Conservation (phyloP, 1,140 invertebrate species). For the Centruroides vittatus region DNA sequence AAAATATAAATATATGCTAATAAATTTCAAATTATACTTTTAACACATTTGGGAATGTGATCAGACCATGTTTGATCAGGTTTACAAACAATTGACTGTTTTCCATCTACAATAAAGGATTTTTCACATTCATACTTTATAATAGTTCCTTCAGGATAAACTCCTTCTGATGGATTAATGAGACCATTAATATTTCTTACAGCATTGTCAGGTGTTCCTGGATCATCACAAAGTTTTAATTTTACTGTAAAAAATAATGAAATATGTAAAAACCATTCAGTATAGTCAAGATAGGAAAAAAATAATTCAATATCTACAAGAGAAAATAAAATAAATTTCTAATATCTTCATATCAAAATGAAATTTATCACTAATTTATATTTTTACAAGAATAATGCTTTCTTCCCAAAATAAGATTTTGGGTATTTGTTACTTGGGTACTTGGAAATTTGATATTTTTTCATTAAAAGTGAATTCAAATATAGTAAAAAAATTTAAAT, state of each 20-base stretch:
- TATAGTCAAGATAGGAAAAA: too few relatives aligned
- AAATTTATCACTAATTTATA: too few relatives aligned
- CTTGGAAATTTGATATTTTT: too few relatives aligned
- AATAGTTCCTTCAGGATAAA: slow-evolving; percentile 5
- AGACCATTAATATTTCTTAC: neutral
- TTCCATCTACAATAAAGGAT: slow-evolving; percentile 1
- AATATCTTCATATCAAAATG: too few relatives aligned
- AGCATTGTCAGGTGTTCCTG: slow-evolving; percentile 3
- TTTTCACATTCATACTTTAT: slow-evolving; percentile 4
- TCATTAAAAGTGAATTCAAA: too few relatives aligned
- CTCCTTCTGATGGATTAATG: neutral
- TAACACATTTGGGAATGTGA: slow-evolving; percentile 7
- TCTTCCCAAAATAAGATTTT: too few relatives aligned
- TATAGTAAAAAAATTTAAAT: too few relatives aligned
- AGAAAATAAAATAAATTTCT: too few relatives aligned
- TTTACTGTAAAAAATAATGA: slow-evolving; percentile 1
- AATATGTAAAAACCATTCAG: neutral
- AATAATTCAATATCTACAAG: too few relatives aligned
- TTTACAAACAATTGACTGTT: neutral
- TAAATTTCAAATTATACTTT: slow-evolving; percentile 5
- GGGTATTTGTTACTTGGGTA: too few relatives aligned
- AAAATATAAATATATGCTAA: too few relatives aligned
- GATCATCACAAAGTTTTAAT: slow-evolving; percentile 9
- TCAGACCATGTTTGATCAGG: slow-evolving; percentile 10
- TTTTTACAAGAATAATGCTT: too few relatives aligned